phyloP scores from a whole-genome alignment of 2,797 vertebrate genomes.

The Alauda arvensis region DNA sequence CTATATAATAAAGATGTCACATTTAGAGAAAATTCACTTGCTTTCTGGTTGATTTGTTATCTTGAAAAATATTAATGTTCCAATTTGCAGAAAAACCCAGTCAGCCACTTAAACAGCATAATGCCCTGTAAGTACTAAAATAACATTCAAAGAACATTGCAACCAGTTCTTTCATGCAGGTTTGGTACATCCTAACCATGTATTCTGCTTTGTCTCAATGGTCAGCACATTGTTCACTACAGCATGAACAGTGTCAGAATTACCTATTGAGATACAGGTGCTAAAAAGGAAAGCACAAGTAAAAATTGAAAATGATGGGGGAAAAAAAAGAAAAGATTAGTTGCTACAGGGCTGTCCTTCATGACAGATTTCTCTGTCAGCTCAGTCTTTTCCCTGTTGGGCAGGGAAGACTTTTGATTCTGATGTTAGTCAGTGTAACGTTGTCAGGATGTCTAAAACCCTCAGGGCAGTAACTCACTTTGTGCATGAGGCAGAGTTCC shows the following conservation, averaged over 20 bases:
- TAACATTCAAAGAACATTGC: neutral
- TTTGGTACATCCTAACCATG: neutral
- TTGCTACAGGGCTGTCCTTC: neutral
- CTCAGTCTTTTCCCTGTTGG: neutral
- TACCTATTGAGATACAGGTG: neutral
- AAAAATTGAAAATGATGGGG: neutral
- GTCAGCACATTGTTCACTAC: neutral
- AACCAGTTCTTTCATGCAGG: neutral
- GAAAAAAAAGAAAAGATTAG: neutral
- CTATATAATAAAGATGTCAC: neutral
- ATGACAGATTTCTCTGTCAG: neutral
- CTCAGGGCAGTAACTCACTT: neutral
- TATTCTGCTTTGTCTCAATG: neutral
- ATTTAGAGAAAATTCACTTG: neutral
- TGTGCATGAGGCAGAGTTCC: neutral
- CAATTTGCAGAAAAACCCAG: neutral
- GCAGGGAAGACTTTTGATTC: neutral
- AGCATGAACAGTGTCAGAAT: neutral
- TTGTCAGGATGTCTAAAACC: neutral
- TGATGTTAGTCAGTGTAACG: neutral
- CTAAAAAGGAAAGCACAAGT: neutral
- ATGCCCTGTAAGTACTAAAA: neutral
- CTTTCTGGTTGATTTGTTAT: neutral
- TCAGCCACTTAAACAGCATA: neutral
- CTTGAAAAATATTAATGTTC: neutral